A percentile compares a stretch with the other conserved stretches of the same genome.
Conservation (phyloP, 2,888 invertebrate species). For the Acronicta alni region DNA sequence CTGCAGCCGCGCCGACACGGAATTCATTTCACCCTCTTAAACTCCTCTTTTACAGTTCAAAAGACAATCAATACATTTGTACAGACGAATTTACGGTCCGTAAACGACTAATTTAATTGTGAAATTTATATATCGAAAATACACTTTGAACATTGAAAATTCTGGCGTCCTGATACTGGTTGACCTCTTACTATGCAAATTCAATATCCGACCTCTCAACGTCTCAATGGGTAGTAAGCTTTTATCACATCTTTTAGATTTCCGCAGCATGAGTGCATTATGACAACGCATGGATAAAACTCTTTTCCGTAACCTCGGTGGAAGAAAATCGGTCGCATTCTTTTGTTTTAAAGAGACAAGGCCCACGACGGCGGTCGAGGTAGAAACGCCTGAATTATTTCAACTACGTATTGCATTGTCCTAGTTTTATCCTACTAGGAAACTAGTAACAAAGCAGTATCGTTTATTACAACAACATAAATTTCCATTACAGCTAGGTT, state of each 20-base stretch:
- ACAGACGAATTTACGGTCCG: conserved; percentile 24
- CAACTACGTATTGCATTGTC: conserved; percentile 30
- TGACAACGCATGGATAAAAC: conserved; percentile 54
- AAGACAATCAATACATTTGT: conserved; percentile 51
- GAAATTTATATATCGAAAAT: conserved; percentile 8
- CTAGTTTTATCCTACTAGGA: conserved; percentile 32
- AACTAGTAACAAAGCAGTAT: conserved; percentile 61
- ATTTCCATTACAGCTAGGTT: conserved; percentile 72
- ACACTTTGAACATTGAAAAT: neutral
- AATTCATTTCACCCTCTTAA: conserved; percentile 70
- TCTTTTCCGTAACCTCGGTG: conserved; percentile 56
- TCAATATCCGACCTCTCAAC: conserved; percentile 22
- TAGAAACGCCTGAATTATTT: conserved; percentile 19
- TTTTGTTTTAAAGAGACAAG: conserved; percentile 61
- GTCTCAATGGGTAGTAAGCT: conserved; percentile 35
- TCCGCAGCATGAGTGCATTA: conserved; percentile 38
- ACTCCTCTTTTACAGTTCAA: conserved; percentile 52
- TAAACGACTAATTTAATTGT: conserved; percentile 20
- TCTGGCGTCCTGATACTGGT: neutral
- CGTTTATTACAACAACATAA: conserved; percentile 71
- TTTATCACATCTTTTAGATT: conserved; percentile 39
- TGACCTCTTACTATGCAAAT: conserved; percentile 38
- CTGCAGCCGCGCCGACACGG: conserved; percentile 68
- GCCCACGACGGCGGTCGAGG: conserved; percentile 12
- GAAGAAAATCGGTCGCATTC: conserved; percentile 53